phyloP scores from a whole-genome alignment of 2,113 vertebrate genomes.

The Anguilla rostrata region DNA sequence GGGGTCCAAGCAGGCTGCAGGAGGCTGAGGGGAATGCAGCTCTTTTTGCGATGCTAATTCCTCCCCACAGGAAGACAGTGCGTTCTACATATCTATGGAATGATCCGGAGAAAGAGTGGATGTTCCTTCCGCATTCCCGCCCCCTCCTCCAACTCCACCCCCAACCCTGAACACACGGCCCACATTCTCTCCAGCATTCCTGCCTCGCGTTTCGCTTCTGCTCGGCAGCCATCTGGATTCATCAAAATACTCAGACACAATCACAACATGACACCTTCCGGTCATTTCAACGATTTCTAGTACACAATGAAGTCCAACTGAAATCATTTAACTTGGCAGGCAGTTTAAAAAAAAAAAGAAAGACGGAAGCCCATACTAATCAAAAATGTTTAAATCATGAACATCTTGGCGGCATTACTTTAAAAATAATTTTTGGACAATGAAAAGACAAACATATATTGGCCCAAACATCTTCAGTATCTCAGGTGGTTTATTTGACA shows the following conservation, averaged over 20 bases:
- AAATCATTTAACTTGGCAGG: not conserved
- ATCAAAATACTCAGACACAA: not conserved
- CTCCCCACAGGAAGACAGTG: conserved; percentile 46
- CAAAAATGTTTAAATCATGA: not conserved
- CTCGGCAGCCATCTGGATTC: not conserved
- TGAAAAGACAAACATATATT: too few relatives aligned
- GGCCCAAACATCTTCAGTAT: too few relatives aligned
- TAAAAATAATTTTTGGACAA: too few relatives aligned
- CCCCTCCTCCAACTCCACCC: conserved; percentile 12
- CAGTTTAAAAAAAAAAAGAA: too few relatives aligned
- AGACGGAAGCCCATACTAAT: too few relatives aligned
- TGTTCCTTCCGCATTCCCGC: conserved; percentile 23
- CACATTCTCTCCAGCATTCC: conserved; percentile 4
- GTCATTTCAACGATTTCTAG: not conserved
- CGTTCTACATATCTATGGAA: conserved; percentile 51
- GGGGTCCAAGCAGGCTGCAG: conserved; percentile 37
- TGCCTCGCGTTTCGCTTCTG: not conserved
- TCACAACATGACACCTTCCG: not conserved
- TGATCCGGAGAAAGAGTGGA: conserved; percentile 42
- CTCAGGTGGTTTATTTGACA: not conserved
- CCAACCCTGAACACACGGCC: conserved; percentile 19
- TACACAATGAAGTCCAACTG: not conserved
- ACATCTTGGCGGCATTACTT: not conserved
- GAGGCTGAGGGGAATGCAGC: conserved; percentile 26
- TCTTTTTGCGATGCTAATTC: conserved; percentile 52